phyloP scores from a whole-genome alignment of 2,113 vertebrate genomes.

The Colistium nudipinnis region DNA sequence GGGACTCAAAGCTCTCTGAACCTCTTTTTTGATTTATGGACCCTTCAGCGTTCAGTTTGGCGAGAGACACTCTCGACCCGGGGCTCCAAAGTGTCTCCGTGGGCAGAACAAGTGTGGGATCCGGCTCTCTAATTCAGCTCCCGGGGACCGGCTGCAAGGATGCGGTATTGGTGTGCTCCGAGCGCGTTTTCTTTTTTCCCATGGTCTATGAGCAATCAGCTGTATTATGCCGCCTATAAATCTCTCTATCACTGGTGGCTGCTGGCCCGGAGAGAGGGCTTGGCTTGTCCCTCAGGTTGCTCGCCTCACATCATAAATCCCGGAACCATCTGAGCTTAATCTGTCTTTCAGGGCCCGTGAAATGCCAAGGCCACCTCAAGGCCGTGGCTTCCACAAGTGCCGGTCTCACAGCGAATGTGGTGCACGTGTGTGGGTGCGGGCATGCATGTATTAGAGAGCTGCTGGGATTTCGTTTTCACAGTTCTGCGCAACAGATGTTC shows the following conservation, averaged over 20 bases:
- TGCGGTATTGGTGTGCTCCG: constrained; percentile 3
- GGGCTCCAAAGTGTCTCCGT: constrained; percentile 22
- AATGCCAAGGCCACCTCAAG: constrained; percentile 65
- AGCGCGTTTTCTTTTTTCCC: constrained; percentile 38
- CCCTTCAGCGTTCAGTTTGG: constrained; percentile 30
- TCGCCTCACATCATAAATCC: constrained; percentile 61
- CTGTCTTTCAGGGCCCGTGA: constrained; percentile 58
- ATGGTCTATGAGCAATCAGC: constrained; percentile 54
- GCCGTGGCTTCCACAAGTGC: constrained; percentile 37
- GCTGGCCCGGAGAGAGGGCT: constrained; percentile 42
- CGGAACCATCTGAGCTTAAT: constrained; percentile 61
- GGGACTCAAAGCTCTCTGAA: constrained; percentile 16
- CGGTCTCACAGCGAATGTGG: constrained; percentile 45
- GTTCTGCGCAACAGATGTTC: constrained; percentile 9
- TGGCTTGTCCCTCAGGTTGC: constrained; percentile 63
- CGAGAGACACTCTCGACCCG: constrained; percentile 15
- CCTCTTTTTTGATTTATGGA: constrained; percentile 50
- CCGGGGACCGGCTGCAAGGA: background rate
- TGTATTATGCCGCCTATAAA: constrained; percentile 61
- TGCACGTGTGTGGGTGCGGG: constrained; percentile 15
- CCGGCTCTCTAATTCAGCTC: constrained; percentile 11
- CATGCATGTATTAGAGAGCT: background rate
- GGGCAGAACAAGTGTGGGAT: constrained; percentile 21
- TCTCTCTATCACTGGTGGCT: constrained; percentile 49
- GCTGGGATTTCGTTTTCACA: constrained; percentile 4